Base-by-base conservation (phyloP, 1,140 invertebrate genomes). In the Drosophila guanche region DNA sequence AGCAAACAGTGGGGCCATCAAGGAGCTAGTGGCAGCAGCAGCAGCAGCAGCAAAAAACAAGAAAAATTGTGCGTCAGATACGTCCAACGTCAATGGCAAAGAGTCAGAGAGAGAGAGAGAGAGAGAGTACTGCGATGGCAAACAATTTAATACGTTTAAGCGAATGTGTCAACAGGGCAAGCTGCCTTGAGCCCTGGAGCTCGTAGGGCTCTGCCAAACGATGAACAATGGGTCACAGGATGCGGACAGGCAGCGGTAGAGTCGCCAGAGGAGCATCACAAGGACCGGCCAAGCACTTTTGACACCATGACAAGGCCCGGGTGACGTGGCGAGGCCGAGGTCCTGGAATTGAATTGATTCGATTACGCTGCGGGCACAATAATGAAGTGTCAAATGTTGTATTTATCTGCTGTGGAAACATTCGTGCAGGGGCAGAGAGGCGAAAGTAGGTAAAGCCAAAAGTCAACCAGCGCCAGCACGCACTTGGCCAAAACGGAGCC, bases 301-400 rank as follows among this genome's bases (percentile, higher is more conserved):
- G 81, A 86, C 81, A 79, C 78, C 61, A 68, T 56, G 74, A 68
- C 78, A 72, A 65, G 66, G 61, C 76, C 60, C 10, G 33, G 33
- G 33, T 56, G 75, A 58, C 67, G 33, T 59, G 63, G 61, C 54
- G 47, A 22, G 51, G 33, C 61, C 41, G 14, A 53, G 59, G 73
- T 56, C 62, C 56, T 70, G 65, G 65, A 71, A 77, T 88, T 83
- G 83, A 90, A 85, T 90, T 90, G 88, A 90, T 90, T 90, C 88
- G 88, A 90, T 90, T 90, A 89, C 72, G 83, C 88, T 90, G 81
- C 79, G 84, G 89, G 84, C 84, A 73, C 80, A 85, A 86, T 90
- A 90, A 90, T 90, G 89, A 90, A 90, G 89, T 90, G 89, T 90
- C 89, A 90, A 90, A 89, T 77, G 78, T 79, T 89, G 89, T 90